Conservation (phyloP, 2,888 invertebrate genomes). For the Ephialtes manifestator region DNA sequence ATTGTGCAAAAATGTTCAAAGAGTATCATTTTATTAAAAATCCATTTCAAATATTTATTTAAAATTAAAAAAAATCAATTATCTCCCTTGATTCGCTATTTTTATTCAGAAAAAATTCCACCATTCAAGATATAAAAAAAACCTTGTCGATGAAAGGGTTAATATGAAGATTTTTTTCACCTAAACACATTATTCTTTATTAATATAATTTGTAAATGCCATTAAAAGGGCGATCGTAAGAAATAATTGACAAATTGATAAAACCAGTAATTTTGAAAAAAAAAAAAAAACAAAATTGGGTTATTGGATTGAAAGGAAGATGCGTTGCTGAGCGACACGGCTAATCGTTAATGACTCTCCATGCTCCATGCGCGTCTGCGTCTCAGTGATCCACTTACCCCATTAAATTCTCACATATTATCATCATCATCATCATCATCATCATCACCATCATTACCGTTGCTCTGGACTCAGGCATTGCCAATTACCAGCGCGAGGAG, state of each 20-base stretch:
- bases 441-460: conserved; percentile 40
- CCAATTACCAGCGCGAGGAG: conserved; percentile 46
- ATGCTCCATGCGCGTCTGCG: conserved; percentile 59
- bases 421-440: conserved; percentile 43
- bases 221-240: neutral
- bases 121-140: neutral
- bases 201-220: neutral
- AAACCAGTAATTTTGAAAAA: neutral
- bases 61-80: no score
- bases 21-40: no score
- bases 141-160: neutral
- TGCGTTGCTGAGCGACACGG: conserved; percentile 59
- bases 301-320: conserved; percentile 35
- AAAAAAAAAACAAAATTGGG: neutral
- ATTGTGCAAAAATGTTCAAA: no score
- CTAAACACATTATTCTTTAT: neutral
- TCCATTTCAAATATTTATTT: no score
- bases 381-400: conserved; percentile 72
- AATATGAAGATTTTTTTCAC: neutral
- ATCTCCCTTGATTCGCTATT: no score
- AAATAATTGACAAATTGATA: neutral
- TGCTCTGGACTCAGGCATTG: conserved; percentile 37
- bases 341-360: conserved; percentile 75
- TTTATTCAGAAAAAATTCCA: no score
- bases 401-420: conserved; percentile 71